phyloP scores from a whole-genome alignment of 2,888 invertebrate species.

The Emmelina monodactyla region DNA sequence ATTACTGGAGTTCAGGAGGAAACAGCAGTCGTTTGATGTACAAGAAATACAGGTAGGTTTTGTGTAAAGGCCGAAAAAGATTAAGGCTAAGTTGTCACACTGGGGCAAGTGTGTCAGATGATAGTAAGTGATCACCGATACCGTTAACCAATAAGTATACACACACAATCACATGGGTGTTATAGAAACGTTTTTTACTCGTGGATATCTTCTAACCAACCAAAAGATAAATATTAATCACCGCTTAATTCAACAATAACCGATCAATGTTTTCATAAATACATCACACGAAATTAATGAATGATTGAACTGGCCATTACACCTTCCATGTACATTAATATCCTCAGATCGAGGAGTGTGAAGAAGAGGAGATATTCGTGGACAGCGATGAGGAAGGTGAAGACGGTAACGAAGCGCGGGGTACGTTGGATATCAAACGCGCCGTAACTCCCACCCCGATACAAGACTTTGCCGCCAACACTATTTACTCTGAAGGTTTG shows the following conservation, averaged over 20 bases:
- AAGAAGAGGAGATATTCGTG: slow-evolving; percentile 50
- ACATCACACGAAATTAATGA: slow-evolving; percentile 1
- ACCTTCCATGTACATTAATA: not conserved
- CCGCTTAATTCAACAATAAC: no score
- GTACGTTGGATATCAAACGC: slow-evolving; percentile 25
- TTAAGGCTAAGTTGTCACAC: no score
- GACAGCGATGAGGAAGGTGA: slow-evolving; percentile 43
- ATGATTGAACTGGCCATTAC: not conserved
- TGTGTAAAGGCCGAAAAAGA: no score
- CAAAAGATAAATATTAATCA: no score
- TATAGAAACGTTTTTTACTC: no score
- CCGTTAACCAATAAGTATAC: no score
- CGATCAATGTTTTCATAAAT: no score
- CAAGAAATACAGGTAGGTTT: slow-evolving; percentile 24
- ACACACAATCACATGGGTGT: no score
- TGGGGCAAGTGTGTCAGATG: no score
- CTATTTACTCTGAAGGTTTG: slow-evolving; percentile 46
- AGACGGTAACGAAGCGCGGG: slow-evolving; percentile 25
- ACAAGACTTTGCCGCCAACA: slow-evolving; percentile 50
- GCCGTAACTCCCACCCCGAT: slow-evolving; percentile 50
- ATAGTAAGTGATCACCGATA: no score
- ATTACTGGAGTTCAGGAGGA: slow-evolving; percentile 50
- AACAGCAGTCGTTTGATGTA: slow-evolving; percentile 58
- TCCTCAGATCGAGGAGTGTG: slow-evolving; percentile 54
- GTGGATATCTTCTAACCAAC: no score